Evolutionary conservation across 2,888 invertebrate genomes (phyloP), one percentile per base, ranked within the genome.

Genomic region (Antheraea assamensis): DNA sequence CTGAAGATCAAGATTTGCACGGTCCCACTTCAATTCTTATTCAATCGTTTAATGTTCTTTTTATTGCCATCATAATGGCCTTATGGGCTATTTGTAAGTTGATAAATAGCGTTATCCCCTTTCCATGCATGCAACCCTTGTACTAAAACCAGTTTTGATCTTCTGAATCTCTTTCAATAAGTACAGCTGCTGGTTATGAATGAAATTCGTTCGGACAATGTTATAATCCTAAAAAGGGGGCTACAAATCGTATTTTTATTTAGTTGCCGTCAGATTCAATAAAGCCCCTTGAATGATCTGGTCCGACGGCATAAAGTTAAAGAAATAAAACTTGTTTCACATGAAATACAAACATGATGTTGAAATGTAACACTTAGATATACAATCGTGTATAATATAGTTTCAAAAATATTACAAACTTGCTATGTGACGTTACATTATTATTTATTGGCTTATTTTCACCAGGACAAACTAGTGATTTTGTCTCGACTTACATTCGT

Each of bases 61-160:
- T 76, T 78, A 75, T 76, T 72, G 80, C 74, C 71, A 73, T 74
- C 77, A 82, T 72, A 74, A 68, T 68, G 74, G n/a, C 71, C 71
- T 73, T 74, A 73, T 72, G 75, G 24, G 74, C 31, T 52, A 24
- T 71, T 35, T 73, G 66, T 74, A 77, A 68, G 72, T 70, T 68
- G 30, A 74, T 21, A 75, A 72, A 76, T 61, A 58, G 61, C 73
- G 71, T 42, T 71, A 73, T 71, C 64, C 73, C 74, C 72, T 80
- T 78, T 79, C 74, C 79, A 71, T 74, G 71, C 52, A 42, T 72
- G 73, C 58, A 55, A 73, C n/a, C 30, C 19, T 49, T 42, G 10
- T 24, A 71, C 27, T 17, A 13, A n/a, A 49, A 49, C 42, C 42
- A 15, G 71, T 71, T 71, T 71, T 47, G 24, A 71, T 49, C 5